These are phyloP conservation scores for Otis tarda DNA, from an alignment of 2,113 vertebrate species.

Conservation along the genomic window DNA sequence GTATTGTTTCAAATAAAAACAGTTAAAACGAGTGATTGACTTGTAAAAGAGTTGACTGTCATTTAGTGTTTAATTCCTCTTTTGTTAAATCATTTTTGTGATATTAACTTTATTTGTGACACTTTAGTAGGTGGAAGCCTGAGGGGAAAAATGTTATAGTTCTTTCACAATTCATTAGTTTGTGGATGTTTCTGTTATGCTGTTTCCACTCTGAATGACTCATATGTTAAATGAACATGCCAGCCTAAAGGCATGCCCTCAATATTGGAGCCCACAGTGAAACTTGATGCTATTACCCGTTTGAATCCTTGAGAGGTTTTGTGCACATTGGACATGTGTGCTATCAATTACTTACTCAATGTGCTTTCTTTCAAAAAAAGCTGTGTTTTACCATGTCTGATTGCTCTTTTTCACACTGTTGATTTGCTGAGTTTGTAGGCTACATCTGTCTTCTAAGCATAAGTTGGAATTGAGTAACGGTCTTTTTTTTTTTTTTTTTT, in stretches of 20 bases:
- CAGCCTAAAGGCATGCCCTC: slow-evolving; percentile 39
- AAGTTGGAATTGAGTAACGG: background rate
- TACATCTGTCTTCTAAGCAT: background rate
- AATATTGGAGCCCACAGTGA: background rate
- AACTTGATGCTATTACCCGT: background rate
- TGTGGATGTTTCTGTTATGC: slow-evolving; percentile 46
- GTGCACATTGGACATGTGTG: background rate
- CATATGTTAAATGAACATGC: slow-evolving; percentile 30
- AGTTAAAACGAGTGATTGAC: background rate
- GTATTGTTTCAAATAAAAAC: background rate
- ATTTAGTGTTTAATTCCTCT: slow-evolving; percentile 21
- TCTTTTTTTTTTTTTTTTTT: background rate
- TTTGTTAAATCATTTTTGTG: slow-evolving; percentile 4
- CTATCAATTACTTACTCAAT: background rate
- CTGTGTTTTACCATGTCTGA: background rate
- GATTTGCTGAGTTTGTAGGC: background rate
- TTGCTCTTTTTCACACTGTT: background rate
- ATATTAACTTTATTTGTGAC: slow-evolving; percentile 27
- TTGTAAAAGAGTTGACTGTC: background rate
- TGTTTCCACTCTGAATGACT: slow-evolving; percentile 51
- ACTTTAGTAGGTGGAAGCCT: slow-evolving; percentile 43
- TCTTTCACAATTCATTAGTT: slow-evolving; percentile 64
- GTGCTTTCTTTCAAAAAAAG: background rate
- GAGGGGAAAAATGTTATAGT: background rate
- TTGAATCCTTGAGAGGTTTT: background rate